phyloP scores from a whole-genome alignment of 2,888 invertebrate genomes.

The Noctua comes region DNA sequence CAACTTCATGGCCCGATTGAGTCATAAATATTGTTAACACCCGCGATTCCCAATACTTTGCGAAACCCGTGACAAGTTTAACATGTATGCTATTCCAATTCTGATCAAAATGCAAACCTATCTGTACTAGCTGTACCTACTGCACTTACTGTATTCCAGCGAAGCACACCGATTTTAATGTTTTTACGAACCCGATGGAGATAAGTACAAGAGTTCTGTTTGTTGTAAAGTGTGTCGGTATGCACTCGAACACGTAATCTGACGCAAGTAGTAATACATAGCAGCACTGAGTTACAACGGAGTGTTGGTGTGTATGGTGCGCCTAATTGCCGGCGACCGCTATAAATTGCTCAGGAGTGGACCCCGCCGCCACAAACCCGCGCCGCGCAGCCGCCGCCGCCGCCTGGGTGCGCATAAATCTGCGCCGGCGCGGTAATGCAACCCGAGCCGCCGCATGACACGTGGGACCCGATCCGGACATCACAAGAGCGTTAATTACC shows the following conservation, averaged over 20 bases:
- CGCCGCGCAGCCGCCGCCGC: slow-evolving; percentile 27
- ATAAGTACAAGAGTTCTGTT: slow-evolving; percentile 22
- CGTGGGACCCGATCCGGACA: slow-evolving; percentile 26
- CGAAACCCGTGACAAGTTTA: slow-evolving; percentile 11
- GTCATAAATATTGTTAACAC: slow-evolving; percentile 56
- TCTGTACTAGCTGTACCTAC: slow-evolving; percentile 2
- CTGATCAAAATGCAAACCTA: slow-evolving; percentile 16
- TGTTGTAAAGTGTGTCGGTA: slow-evolving; percentile 38
- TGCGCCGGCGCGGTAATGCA: slow-evolving; percentile 61
- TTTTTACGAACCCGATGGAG: slow-evolving; percentile 35
- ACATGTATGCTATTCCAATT: slow-evolving; percentile 26
- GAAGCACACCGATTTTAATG: slow-evolving; percentile 16
- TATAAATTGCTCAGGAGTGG: slow-evolving; percentile 67
- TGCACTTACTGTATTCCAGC: slow-evolving; percentile 3
- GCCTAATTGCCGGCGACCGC: slow-evolving; percentile 65
- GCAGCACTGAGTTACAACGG: slow-evolving; percentile 35
- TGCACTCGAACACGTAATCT: slow-evolving; percentile 61
- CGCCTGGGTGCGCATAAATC: slow-evolving; percentile 44
- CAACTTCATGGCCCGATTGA: slow-evolving; percentile 49
- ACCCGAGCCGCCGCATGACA: slow-evolving; percentile 41
- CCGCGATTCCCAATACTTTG: slow-evolving; percentile 41
- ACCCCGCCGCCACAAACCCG: slow-evolving; percentile 31
- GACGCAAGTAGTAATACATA: slow-evolving; percentile 62
- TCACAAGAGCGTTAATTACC: slow-evolving; percentile 59
- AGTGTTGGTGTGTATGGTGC: slow-evolving; percentile 44